Conservation (phyloP, 2,888 invertebrate species). For the Sussaba pulchella region DNA sequence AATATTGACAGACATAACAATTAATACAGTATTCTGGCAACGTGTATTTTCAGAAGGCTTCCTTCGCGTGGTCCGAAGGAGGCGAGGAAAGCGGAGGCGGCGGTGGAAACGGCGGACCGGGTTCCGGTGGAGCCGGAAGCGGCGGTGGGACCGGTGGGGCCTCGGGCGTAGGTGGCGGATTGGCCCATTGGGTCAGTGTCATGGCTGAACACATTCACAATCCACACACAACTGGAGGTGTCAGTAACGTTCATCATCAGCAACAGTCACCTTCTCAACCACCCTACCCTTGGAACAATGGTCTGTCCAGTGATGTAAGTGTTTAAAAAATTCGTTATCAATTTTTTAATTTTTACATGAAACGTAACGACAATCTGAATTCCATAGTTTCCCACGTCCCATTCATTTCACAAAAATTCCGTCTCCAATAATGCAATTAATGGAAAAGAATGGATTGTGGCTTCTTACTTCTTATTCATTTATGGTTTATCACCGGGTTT, state of each 20-base stretch:
- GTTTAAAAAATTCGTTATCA: conserved; percentile 25
- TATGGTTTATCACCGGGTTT: too few species aligned
- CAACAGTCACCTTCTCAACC: conserved; percentile 82
- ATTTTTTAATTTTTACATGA: conserved; percentile 3
- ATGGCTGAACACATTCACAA: conserved; percentile 98
- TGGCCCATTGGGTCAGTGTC: conserved; percentile 98
- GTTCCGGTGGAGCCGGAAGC: conserved; percentile 81
- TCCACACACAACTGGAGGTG: conserved; percentile 87
- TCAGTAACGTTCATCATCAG: conserved; percentile 87
- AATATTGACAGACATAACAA: conserved; percentile 64
- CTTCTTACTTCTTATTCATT: too few species aligned
- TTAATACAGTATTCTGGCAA: conserved; percentile 71
- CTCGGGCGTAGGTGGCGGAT: conserved; percentile 85
- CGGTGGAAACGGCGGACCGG: conserved; percentile 85
- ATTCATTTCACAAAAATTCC: too few species aligned
- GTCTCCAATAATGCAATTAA: too few species aligned
- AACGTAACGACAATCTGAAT: too few species aligned
- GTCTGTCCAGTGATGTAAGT: conserved; percentile 82
- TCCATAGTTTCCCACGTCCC: too few species aligned
- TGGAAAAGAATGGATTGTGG: too few species aligned
- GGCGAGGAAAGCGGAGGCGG: conserved; percentile 85
- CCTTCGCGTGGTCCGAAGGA: conserved; percentile 86
- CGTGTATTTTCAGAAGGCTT: conserved; percentile 84
- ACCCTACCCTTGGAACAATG: conserved; percentile 83
- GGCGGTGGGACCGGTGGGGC: conserved; percentile 85